Percentiles rank a stretch among this genome's conserved stretches.
Evolutionary conservation across 2,888 invertebrate genomes (phyloP).

Genomic region (Rapana venosa): DNA sequence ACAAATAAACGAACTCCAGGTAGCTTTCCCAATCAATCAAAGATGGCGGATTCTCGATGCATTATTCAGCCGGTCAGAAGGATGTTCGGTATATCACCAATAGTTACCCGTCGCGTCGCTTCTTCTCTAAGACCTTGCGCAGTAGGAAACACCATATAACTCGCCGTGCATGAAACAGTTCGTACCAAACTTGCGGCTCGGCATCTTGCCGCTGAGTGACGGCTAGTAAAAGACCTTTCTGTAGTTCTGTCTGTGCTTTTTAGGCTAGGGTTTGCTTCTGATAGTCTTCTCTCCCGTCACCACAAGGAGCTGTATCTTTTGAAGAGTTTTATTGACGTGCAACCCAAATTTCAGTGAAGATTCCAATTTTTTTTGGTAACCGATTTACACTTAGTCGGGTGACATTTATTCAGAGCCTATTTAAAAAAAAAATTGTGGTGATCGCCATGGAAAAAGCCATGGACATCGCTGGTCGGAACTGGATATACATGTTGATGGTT

Average conservation of each 20-base stretch:
- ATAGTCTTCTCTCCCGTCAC: too few species aligned
- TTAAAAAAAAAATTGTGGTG: too few species aligned
- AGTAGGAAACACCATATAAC: neutral
- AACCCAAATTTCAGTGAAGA: too few species aligned
- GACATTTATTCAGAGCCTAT: too few species aligned
- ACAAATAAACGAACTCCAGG: neutral
- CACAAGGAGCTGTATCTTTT: too few species aligned
- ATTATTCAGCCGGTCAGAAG: neutral
- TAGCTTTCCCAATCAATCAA: neutral
- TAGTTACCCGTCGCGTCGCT: neutral
- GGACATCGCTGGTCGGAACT: neutral
- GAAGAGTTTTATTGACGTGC: too few species aligned
- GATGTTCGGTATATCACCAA: conserved; percentile 12
- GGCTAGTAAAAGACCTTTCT: too few species aligned
- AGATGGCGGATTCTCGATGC: conserved; percentile 17
- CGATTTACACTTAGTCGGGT: too few species aligned
- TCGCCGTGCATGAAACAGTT: neutral
- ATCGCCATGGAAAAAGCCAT: neutral
- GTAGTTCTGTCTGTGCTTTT: too few species aligned
- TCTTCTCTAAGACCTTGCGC: neutral
- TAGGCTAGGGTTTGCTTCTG: too few species aligned
- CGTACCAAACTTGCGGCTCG: neutral
- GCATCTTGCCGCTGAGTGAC: neutral
- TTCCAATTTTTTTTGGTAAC: too few species aligned
- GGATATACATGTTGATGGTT: neutral